phyloP scores from a whole-genome alignment of 2,113 vertebrate genomes.

The Orthochromis indermauri region DNA sequence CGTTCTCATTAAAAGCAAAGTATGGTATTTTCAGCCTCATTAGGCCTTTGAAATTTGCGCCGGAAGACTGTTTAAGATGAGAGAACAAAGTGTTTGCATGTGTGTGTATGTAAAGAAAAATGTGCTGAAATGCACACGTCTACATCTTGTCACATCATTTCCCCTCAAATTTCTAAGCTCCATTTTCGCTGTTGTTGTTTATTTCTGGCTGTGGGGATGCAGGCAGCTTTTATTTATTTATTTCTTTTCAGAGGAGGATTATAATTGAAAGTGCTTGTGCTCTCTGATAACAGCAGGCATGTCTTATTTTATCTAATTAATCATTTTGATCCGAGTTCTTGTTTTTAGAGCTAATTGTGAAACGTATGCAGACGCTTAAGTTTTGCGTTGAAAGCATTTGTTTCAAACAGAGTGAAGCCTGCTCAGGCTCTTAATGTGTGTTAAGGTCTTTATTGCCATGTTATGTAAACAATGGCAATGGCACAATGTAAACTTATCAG shows the following conservation, averaged over 20 bases:
- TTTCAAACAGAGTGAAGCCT: background rate
- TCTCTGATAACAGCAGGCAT: background rate
- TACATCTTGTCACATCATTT: background rate
- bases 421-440: background rate
- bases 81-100: background rate
- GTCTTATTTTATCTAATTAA: background rate
- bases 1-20: constrained; percentile 10
- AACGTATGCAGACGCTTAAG: background rate
- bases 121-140: background rate
- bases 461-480: background rate
- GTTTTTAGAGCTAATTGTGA: background rate
- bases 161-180: background rate
- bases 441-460: background rate
- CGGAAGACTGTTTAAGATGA: background rate
- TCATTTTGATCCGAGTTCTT: background rate
- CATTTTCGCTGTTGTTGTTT: background rate
- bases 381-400: background rate
- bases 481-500: background rate
- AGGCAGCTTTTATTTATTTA: background rate
- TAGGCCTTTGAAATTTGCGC: background rate
- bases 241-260: background rate
- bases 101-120: background rate
- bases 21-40: constrained; percentile 12
- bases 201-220: background rate
- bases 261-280: background rate